Base-by-base conservation (phyloP, 2,888 invertebrate species). In the Alloplasta piceator region DNA sequence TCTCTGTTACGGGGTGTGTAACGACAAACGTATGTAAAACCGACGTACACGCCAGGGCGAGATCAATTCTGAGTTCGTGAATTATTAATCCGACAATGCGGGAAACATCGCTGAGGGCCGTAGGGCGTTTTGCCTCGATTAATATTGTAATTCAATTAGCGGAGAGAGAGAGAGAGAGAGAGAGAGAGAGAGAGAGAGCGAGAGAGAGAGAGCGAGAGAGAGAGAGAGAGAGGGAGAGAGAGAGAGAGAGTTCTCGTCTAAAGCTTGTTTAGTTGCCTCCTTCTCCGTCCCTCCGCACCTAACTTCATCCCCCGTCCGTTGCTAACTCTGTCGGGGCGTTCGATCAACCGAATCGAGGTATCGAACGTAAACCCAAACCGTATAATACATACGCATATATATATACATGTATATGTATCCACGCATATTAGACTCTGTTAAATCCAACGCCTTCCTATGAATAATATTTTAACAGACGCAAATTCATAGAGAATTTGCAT, bases 111-210 rank as follows among this genome's bases (percentile, higher is more conserved):
- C 82, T 61, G 78, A 75, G 70, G 71, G 67, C 78, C 67, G 75
- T 50, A 56, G 75, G 74, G 75, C 78, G 67, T 82, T 82, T 82
- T 82, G 82, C 78, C 80, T 82, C 84, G 81, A 82, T 85, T 85
- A 84, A 85, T 83, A 85, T 85, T 85, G 80, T 83, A 85, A 81
- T 85, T 85, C 82, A 85, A 79, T 85, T 85, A 85, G 82, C 82
- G 55, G 63, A 73, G 72, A 39, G 70, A 80, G 67, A 80, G 70
- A 64, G 41, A 50, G 66, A 71, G 75, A 82, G 58, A 41, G 70
- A 60, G 60, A 71, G 79, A 74, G 63, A 67, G n/a, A n/a, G 63
- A 73, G 72, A 39, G 70, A 80, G n/a, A n/a, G n/a, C n/a, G n/a
- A n/a, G 63, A 73, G 72, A 39, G 70, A 80, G n/a, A n/a, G n/a